These are phyloP conservation scores for Nemotelus nigrinus DNA, from an alignment of 2,888 invertebrate genomes.

Conservation along the genomic window DNA sequence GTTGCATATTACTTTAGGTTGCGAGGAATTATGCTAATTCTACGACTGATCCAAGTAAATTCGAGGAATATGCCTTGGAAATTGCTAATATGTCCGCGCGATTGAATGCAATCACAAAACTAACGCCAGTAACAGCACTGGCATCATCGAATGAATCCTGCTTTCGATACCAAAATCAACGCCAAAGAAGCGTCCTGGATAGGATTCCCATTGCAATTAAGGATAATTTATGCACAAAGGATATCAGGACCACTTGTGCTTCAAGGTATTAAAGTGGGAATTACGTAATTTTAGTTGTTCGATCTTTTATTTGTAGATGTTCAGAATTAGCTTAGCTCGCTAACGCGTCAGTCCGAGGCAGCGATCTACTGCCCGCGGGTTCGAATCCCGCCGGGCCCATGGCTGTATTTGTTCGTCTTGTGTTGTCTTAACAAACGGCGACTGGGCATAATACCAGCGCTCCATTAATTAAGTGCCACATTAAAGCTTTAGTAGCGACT, in stretches of 20 bases:
- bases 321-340: conserved; percentile 90
- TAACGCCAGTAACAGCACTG: conserved; percentile 73
- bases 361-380: too few relatives aligned
- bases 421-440: too few relatives aligned
- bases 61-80: conserved; percentile 59
- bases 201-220: conserved; percentile 91
- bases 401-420: too few relatives aligned
- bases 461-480: too few relatives aligned
- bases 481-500: too few relatives aligned
- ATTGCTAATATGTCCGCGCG: conserved; percentile 64
- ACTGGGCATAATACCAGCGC: too few relatives aligned
- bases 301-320: conserved; percentile 49
- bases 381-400: too few relatives aligned
- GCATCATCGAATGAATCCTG: conserved; percentile 72
- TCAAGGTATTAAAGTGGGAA: conserved; percentile 63
- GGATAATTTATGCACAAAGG: conserved; percentile 91
- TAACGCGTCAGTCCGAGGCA: too few relatives aligned
- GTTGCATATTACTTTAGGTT: too few relatives aligned
- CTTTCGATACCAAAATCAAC: conserved; percentile 68
- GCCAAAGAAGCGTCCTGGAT: conserved; percentile 70
- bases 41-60: conserved; percentile 56
- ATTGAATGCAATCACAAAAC: conserved; percentile 81
- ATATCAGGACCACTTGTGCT: conserved; percentile 81
- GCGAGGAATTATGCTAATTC: too few relatives aligned
- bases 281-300: too few relatives aligned